These are phyloP conservation scores for Hydraecia micacea DNA, from an alignment of 2,888 invertebrate genomes.

Conservation along the genomic window DNA sequence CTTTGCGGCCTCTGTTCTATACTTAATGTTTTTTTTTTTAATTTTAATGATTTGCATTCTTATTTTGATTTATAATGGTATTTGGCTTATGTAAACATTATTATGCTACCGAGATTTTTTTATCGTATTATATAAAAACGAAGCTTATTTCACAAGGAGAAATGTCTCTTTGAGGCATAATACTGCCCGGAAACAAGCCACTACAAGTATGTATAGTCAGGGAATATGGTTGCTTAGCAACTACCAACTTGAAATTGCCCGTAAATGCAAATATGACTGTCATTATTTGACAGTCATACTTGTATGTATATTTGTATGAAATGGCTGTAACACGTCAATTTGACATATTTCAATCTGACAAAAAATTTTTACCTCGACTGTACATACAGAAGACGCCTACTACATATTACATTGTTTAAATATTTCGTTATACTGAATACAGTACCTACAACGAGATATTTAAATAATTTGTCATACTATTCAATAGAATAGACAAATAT, in stretches of 20 bases:
- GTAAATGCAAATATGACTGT: background rate
- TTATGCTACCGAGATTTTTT: background rate
- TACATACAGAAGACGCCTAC: background rate
- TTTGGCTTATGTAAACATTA: background rate
- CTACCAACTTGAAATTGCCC: background rate
- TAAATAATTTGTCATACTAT: background rate
- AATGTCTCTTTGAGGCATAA: background rate
- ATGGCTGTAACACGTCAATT: background rate
- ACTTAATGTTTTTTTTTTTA: conserved; percentile 8
- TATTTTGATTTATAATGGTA: conserved; percentile 3
- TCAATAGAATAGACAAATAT: background rate
- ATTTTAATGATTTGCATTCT: conserved; percentile 13
- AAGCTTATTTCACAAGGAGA: background rate
- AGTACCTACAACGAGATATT: background rate
- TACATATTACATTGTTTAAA: background rate
- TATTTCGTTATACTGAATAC: background rate
- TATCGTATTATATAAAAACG: background rate
- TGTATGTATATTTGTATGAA: background rate
- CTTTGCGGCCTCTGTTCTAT: background rate
- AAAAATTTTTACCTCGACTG: background rate
- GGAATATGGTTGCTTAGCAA: background rate
- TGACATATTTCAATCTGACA: background rate
- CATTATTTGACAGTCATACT: background rate
- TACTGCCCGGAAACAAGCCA: background rate
- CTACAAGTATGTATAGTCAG: background rate